A percentile compares a stretch with the other conserved stretches of the same genome.
phyloP scores from a whole-genome alignment of 2,797 vertebrate genomes.

The Anisognathus igniventris region DNA sequence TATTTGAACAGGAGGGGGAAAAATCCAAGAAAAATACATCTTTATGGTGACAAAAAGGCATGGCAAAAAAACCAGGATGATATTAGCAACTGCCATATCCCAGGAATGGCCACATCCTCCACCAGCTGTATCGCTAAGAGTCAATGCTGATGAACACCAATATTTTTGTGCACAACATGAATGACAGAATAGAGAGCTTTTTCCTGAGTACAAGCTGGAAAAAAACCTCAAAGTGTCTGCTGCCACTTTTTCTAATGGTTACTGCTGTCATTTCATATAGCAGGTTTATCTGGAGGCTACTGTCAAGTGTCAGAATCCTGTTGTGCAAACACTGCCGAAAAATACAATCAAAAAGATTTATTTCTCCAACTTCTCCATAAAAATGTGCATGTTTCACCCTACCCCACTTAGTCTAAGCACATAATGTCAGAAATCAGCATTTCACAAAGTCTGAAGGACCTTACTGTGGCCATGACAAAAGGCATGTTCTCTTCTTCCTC shows the following conservation, averaged over 20 bases:
- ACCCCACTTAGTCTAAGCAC: background rate
- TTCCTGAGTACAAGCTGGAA: background rate
- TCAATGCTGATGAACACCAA: background rate
- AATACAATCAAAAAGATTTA: background rate
- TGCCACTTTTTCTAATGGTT: background rate
- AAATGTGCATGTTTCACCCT: background rate
- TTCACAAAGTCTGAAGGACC: background rate
- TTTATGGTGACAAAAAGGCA: background rate
- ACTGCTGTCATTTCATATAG: background rate
- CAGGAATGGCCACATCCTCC: accelerated
- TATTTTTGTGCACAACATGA: background rate
- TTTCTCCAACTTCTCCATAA: background rate
- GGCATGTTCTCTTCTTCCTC: background rate
- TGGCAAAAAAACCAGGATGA: background rate
- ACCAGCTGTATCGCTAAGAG: background rate
- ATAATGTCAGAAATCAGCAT: background rate
- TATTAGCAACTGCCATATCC: background rate
- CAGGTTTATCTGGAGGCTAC: background rate
- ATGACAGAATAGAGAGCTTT: background rate
- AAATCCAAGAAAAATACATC: background rate
- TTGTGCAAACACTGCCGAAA: background rate
- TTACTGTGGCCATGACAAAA: background rate
- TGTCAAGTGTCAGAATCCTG: background rate
- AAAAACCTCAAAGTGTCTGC: background rate
- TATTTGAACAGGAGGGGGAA: background rate